Conservation (phyloP, 2,797 vertebrate genomes). For the Sus cebifrons region DNA sequence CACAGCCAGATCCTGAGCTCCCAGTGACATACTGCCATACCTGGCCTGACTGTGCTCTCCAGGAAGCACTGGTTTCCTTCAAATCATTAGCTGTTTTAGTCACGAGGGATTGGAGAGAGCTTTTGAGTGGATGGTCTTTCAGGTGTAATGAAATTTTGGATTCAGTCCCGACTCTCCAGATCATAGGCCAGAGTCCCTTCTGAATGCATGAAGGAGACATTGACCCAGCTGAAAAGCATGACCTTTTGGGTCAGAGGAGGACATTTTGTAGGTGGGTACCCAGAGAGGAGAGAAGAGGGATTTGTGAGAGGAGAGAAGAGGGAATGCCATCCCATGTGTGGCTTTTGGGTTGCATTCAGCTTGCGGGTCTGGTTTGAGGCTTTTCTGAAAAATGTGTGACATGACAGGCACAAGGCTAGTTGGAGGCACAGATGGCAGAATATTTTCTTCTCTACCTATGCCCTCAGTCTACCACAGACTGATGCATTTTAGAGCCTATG, state of each 20-base stretch:
- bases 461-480: background rate
- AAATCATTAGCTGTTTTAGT: background rate
- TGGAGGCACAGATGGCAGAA: background rate
- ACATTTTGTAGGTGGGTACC: background rate
- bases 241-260: background rate
- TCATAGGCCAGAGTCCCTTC: background rate
- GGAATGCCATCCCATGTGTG: too few species aligned
- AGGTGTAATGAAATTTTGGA: too few species aligned
- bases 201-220: background rate
- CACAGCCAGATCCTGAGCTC: background rate
- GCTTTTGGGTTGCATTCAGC: background rate
- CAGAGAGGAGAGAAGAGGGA: background rate
- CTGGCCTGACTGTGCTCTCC: fast-evolving
- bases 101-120: background rate
- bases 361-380: background rate
- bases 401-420: background rate
- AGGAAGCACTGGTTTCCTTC: background rate
- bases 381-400: background rate
- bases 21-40: fast-evolving
- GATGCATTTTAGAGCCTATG: background rate
- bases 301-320: background rate
- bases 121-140: background rate
- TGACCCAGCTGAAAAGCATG: background rate
- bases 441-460: background rate
- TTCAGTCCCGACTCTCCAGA: background rate